These are phyloP conservation scores for Neopipo cinnamomea DNA, from an alignment of 2,113 vertebrate genomes.

Conservation along the genomic window DNA sequence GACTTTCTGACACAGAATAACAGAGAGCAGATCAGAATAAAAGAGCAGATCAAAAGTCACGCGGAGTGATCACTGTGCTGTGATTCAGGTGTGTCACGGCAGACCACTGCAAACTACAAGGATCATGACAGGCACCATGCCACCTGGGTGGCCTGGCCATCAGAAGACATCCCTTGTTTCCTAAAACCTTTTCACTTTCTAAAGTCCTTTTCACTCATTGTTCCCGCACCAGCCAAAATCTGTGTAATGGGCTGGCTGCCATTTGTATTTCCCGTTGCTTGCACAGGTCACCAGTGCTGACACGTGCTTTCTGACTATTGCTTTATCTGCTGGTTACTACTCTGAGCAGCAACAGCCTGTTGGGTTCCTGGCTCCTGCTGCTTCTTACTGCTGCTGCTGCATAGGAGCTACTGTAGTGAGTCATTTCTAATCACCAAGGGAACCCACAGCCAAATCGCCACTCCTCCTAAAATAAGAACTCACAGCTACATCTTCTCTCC, in stretches of 20 bases:
- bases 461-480: constrained; percentile 9
- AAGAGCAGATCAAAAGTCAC: not conserved
- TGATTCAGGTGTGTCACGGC: not conserved
- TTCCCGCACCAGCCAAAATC: not conserved
- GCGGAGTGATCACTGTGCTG: not conserved
- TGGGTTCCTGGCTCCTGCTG: not conserved
- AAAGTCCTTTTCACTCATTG: not conserved
- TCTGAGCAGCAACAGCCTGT: not conserved
- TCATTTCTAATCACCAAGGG: constrained; percentile 38
- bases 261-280: not conserved
- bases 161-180: not conserved
- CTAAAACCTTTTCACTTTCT: not conserved
- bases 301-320: accelerated
- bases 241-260: not conserved
- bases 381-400: not conserved
- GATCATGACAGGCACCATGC: not conserved
- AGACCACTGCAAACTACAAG: not conserved
- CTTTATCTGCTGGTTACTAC: not conserved
- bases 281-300: not conserved
- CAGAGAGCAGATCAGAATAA: not conserved
- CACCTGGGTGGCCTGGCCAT: not conserved
- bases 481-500: not conserved
- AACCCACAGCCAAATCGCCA: not conserved
- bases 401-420: not conserved
- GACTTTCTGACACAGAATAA: not conserved